These are phyloP conservation scores for Micropterix aruncella DNA, from an alignment of 2,888 invertebrate species.

Conservation along the genomic window DNA sequence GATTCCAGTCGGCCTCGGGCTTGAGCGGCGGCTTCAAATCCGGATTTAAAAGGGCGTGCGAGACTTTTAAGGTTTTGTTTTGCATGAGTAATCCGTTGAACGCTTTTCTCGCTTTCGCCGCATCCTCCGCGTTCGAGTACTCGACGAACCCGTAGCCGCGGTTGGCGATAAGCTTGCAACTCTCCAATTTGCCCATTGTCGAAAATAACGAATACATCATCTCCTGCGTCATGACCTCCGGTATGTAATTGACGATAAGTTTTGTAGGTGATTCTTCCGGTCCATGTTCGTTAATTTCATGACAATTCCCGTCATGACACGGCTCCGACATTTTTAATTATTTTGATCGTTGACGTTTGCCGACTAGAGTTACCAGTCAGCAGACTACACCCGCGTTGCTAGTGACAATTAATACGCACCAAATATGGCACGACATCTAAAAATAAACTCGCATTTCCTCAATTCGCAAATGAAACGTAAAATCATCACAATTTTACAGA, in stretches of 20 bases:
- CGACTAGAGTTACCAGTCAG: conserved; percentile 1
- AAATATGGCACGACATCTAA: no score
- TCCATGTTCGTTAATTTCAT: conserved; percentile 39
- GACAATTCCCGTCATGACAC: conserved; percentile 43
- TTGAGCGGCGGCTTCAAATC: conserved; percentile 36
- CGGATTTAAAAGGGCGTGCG: conserved; percentile 36
- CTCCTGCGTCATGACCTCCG: conserved; percentile 42
- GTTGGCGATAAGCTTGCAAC: conserved; percentile 41
- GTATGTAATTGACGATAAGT: conserved; percentile 44
- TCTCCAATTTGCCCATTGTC: conserved; percentile 42
- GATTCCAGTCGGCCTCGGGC: conserved; percentile 41
- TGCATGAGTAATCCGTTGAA: conserved; percentile 40
- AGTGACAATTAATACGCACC: no score
- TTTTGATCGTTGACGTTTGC: conserved; percentile 40
- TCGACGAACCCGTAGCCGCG: conserved; percentile 42
- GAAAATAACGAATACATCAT: conserved; percentile 42
- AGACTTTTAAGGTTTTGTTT: conserved; percentile 39
- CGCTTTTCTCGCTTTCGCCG: conserved; percentile 35
- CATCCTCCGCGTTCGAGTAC: conserved; percentile 37
- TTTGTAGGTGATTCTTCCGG: conserved; percentile 41
- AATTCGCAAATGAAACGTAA: no score
- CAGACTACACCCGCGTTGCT: no score
- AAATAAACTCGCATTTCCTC: no score
- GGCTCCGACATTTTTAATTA: conserved; percentile 46
- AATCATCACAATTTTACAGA: no score